Base-by-base conservation (phyloP, 1,140 invertebrate genomes). In the Pemphigus obesinymphae region DNA sequence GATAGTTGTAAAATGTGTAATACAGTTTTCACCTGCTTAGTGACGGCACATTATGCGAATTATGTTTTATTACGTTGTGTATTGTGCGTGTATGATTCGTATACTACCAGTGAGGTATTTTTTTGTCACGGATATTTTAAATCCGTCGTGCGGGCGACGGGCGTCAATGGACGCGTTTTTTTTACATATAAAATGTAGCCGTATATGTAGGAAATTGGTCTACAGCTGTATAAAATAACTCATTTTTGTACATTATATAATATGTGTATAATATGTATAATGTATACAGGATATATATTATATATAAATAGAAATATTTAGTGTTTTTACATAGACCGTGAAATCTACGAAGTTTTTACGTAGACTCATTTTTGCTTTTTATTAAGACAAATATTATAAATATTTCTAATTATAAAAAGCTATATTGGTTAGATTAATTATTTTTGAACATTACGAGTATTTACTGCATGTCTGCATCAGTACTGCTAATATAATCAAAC, bases 21-120 rank as follows among this genome's bases (percentile, higher is more conserved):
- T 78, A 78, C 37, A 78, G 53, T 61, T 78, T 78, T 78, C 75
- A 78, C 75, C 75, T 61, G 75, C 37, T 61, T 78, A 61, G 75
- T 78, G 34, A 78, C 34, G 75, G 75, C 31, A 43, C 53, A 78
- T 78, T 78, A 78, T 61, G 13, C 20, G 66, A 70, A 70, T 70
- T 76, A 76, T 29, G 23, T 48, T 45, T 72, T 76, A 76, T 55
- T 76, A 50, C 50, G 8, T 43, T 23, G 17, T 26, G 10, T 78
- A 78, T 58, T 29, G 17, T 72, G 8, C 40, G 40, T 72, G 2
- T 72, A 31, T 43, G 15, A 72, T 72, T 72, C 48, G 43, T 72
- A 29, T 72, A 48, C 20, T 5, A 29, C 10, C 3, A 7, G 43
- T 11, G 40, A 34, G 15, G 40, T 48, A 20, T 48, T 70, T 37